These are phyloP conservation scores for Synanthedon formicaeformis DNA, from an alignment of 2,888 invertebrate genomes.

Conservation along the genomic window DNA sequence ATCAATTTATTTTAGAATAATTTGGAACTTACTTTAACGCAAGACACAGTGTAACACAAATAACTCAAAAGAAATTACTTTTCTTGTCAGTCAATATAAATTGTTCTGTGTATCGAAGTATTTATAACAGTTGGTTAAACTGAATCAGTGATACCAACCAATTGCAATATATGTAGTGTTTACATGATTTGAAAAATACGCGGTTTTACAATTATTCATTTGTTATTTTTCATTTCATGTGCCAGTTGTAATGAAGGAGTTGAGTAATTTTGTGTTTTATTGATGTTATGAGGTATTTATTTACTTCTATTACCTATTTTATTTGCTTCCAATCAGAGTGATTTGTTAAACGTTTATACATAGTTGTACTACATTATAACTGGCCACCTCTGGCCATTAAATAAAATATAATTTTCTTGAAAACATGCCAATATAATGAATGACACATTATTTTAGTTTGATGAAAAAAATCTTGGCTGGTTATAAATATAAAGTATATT, in stretches of 20 bases:
- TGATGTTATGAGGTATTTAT: neutral
- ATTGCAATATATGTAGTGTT: neutral
- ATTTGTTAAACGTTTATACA: neutral
- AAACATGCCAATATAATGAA: constrained; percentile 29
- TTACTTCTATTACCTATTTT: neutral
- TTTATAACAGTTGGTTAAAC: no score
- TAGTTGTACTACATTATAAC: constrained; percentile 12
- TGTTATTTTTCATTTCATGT: constrained; percentile 43
- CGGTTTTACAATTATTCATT: constrained; percentile 23
- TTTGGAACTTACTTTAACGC: no score
- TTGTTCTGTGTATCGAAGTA: no score
- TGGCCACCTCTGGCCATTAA: constrained; percentile 17
- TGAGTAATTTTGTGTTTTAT: neutral
- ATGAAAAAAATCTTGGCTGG: neutral
- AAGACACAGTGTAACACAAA: no score
- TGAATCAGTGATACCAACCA: no score
- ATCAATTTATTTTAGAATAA: no score
- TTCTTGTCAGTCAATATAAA: no score
- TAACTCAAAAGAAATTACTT: no score
- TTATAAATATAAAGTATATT: neutral
- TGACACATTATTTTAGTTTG: neutral
- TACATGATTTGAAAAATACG: neutral
- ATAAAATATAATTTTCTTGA: constrained; percentile 14
- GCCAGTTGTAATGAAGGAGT: constrained; percentile 33
- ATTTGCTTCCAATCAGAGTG: neutral